Percentiles rank a stretch among this genome's conserved stretches.
These are phyloP conservation scores for Serranochromis macrocephalus DNA, from an alignment of 2,113 vertebrate genomes.

Conservation along the genomic window DNA sequence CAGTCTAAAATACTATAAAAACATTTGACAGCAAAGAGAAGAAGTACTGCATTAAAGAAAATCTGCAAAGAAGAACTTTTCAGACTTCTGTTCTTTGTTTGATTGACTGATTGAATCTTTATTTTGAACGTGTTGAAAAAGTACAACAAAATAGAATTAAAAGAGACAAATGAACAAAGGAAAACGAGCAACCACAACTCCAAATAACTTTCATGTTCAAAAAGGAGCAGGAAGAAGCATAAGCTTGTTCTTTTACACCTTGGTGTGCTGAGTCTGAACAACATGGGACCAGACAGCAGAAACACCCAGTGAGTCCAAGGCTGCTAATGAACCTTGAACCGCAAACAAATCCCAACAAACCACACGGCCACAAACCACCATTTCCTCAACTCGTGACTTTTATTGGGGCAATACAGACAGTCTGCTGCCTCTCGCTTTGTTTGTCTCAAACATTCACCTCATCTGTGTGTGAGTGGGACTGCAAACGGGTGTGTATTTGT, in stretches of 20 bases:
- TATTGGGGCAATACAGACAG: conserved; percentile 61
- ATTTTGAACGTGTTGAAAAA: too few species aligned
- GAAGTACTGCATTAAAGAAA: background rate
- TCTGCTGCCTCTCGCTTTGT: conserved; percentile 32
- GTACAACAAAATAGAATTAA: too few species aligned
- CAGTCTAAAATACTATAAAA: background rate
- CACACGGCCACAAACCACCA: conserved; percentile 5
- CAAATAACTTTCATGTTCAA: too few species aligned
- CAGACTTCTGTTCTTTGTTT: background rate
- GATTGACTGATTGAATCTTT: too few species aligned
- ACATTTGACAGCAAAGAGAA: background rate
- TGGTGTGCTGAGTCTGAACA: conserved; percentile 42
- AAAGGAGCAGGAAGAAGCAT: too few species aligned
- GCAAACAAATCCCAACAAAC: conserved; percentile 22
- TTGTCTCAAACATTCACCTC: background rate
- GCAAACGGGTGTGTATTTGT: background rate
- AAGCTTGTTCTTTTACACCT: background rate
- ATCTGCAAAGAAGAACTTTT: background rate
- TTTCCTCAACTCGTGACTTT: conserved; percentile 43
- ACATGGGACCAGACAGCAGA: conserved; percentile 30
- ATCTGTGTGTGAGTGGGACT: background rate
- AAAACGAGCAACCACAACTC: too few species aligned
- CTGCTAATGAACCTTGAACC: conserved; percentile 68
- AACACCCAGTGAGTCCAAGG: conserved; percentile 61
- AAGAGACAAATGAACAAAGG: too few species aligned